These are phyloP conservation scores for Syngnathus typhle DNA, from an alignment of 2,113 vertebrate genomes.

Conservation along the genomic window DNA sequence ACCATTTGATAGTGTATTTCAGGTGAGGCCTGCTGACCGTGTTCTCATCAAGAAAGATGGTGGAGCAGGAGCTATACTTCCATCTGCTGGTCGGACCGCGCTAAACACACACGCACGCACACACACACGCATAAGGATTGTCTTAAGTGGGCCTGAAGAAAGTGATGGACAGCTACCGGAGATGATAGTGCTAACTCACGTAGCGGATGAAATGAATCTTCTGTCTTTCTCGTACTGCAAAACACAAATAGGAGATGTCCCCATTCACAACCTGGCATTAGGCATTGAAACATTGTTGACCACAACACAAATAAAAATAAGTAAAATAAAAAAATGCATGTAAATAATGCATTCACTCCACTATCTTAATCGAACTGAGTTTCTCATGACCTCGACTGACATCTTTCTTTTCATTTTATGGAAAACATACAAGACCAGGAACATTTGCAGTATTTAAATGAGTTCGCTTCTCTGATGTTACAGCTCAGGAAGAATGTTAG, in stretches of 20 bases:
- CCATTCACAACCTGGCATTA: too few species aligned
- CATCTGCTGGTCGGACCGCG: not conserved
- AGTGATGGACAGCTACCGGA: not conserved
- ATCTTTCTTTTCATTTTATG: too few species aligned
- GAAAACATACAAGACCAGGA: too few species aligned
- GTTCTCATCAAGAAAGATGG: slow-evolving; percentile 16
- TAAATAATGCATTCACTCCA: too few species aligned
- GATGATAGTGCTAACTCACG: not conserved
- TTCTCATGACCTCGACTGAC: too few species aligned
- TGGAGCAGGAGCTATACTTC: slow-evolving; percentile 16
- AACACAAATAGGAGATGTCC: not conserved
- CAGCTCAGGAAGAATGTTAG: too few species aligned
- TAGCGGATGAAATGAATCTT: slow-evolving; percentile 7
- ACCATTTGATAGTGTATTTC: slow-evolving; percentile 17
- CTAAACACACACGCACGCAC: slow-evolving; percentile 7
- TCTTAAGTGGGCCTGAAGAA: not conserved
- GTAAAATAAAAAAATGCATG: too few species aligned
- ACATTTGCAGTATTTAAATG: too few species aligned
- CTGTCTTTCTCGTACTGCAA: not conserved
- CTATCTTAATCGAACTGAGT: too few species aligned
- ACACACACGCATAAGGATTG: not conserved
- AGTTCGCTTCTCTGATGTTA: too few species aligned
- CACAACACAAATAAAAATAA: too few species aligned
- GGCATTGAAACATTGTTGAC: too few species aligned
- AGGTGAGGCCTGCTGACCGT: slow-evolving; percentile 9